phyloP scores from a whole-genome alignment of 2,113 vertebrate genomes.

The Talpa occidentalis region DNA sequence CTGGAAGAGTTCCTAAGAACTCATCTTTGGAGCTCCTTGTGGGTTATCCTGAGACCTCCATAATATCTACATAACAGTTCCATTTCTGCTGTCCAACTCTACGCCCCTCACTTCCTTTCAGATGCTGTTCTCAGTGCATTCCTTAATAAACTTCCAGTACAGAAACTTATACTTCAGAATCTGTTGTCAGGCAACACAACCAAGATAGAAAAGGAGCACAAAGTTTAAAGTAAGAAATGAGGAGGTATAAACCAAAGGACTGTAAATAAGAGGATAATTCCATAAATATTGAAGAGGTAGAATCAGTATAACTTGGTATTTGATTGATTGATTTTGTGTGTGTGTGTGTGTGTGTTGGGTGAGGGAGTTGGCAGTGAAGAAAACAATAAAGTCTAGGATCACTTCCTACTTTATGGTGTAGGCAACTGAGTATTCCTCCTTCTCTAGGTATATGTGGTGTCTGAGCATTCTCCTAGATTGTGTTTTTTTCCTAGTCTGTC shows the following conservation, averaged over 20 bases:
- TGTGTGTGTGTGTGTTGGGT: background rate
- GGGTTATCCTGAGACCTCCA: background rate
- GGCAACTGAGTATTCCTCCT: background rate
- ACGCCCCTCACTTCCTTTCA: background rate
- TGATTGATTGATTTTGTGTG: background rate
- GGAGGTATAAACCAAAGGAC: background rate
- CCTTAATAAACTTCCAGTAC: background rate
- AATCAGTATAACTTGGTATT: background rate
- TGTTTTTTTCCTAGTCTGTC: background rate
- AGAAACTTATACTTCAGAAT: background rate
- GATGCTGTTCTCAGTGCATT: background rate
- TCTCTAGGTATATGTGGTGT: background rate
- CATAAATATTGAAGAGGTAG: background rate
- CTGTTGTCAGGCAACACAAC: background rate
- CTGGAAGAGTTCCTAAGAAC: background rate
- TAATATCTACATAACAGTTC: background rate
- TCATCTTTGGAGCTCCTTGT: background rate
- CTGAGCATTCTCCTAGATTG: background rate
- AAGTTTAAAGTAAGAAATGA: background rate
- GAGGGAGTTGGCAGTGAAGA: background rate
- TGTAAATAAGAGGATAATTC: constrained; percentile 10
- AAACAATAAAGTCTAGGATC: background rate
- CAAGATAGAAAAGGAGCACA: background rate
- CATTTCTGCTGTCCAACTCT: background rate
- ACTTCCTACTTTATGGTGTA: background rate